Conservation (phyloP, 23 tunicate species). For the Pegea sp. region DNA sequence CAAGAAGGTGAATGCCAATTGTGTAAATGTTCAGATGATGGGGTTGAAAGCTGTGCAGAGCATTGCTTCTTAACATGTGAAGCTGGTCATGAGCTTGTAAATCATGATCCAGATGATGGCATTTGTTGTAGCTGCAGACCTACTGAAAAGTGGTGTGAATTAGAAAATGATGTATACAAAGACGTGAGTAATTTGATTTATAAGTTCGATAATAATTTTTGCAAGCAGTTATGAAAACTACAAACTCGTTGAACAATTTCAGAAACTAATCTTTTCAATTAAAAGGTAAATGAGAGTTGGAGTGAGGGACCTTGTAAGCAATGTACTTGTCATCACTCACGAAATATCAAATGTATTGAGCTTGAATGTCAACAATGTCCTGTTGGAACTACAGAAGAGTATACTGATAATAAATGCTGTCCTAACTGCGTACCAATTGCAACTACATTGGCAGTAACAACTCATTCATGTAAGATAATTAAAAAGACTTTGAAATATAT, state of each 20-base stretch:
- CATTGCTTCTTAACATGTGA: conserved; percentile 38
- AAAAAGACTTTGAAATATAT: neutral
- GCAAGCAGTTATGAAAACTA: neutral
- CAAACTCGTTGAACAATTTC: too few relatives aligned
- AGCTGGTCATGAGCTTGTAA: conserved; percentile 66
- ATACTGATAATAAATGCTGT: conserved; percentile 38
- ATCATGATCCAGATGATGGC: conserved; percentile 53
- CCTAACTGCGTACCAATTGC: conserved; percentile 22
- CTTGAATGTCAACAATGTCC: conserved; percentile 37
- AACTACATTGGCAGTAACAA: conserved; percentile 3
- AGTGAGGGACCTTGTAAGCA: conserved; percentile 15
- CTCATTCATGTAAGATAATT: too few relatives aligned
- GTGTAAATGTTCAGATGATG: conserved; percentile 62
- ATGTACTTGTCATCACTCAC: conserved; percentile 29
- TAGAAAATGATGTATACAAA: neutral
- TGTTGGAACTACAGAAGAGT: conserved; percentile 6
- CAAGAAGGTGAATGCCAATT: conserved; percentile 33
- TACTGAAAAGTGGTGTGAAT: neutral
- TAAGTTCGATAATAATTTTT: neutral
- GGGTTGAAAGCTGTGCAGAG: conserved; percentile 55
- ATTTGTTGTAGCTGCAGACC: conserved; percentile 82
- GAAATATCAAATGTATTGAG: conserved; percentile 16
- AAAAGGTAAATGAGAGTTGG: conserved; percentile 67
- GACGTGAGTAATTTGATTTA: neutral
- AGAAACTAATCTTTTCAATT: neutral